phyloP scores from a whole-genome alignment of 2,797 vertebrate species.

The Thunnus albacares region DNA sequence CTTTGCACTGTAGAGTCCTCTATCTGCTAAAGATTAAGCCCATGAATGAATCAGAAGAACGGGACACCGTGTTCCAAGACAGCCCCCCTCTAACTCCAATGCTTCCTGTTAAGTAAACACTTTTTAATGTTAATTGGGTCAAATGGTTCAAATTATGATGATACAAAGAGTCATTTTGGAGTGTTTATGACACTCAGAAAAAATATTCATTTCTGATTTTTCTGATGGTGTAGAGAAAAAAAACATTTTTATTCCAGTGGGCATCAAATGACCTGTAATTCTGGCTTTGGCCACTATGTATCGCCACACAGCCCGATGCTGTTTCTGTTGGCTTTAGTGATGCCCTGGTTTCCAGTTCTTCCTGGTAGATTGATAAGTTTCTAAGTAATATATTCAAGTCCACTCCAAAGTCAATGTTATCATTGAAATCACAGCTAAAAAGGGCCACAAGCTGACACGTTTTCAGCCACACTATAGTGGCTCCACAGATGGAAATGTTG shows the following conservation, averaged over 20 bases:
- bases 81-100: no score
- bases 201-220: no score
- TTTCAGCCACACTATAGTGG: background rate
- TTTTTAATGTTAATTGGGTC: background rate
- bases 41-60: no score
- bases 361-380: no score
- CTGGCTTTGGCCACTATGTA: background rate
- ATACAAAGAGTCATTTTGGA: no score
- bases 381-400: no score
- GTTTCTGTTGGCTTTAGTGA: background rate
- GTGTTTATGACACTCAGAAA: no score
- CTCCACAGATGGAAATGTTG: background rate
- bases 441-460: background rate
- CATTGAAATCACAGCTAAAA: background rate
- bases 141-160: no score
- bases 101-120: background rate
- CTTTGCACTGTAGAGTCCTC: background rate
- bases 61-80: no score
- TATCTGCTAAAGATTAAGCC: no score
- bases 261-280: background rate
- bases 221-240: no score
- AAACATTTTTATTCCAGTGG: background rate
- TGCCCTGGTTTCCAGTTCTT: background rate
- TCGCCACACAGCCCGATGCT: background rate
- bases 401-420: background rate